Evolutionary conservation across 2,113 vertebrate genomes (phyloP).

Genomic region (Dinomys branickii): DNA sequence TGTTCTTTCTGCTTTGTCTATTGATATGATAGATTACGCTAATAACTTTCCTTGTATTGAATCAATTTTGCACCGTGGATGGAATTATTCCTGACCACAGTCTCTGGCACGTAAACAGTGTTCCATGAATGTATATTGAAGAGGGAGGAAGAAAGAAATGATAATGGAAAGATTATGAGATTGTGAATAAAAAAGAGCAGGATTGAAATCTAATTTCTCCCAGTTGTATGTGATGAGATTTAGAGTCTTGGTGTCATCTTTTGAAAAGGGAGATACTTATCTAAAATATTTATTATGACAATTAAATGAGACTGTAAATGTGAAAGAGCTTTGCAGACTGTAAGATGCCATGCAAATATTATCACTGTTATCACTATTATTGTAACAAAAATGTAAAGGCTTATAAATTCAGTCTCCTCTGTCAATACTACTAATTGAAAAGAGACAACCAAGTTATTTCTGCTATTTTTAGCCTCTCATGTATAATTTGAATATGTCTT

Average conservation of each 20-base stretch:
- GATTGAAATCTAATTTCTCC: slow-evolving; percentile 63
- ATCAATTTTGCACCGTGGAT: slow-evolving; percentile 36
- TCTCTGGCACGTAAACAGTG: slow-evolving; percentile 13
- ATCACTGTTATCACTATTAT: slow-evolving; percentile 18
- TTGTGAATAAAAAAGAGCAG: slow-evolving; percentile 52
- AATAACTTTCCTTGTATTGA: slow-evolving; percentile 65
- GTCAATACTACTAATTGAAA: slow-evolving; percentile 45
- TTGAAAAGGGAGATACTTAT: slow-evolving; percentile 55
- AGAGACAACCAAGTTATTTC: background rate
- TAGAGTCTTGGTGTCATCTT: slow-evolving; percentile 49
- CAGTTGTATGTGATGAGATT: slow-evolving; percentile 41
- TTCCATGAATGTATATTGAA: background rate
- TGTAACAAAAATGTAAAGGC: slow-evolving; percentile 21
- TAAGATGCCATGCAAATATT: slow-evolving; percentile 28
- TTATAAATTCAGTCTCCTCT: background rate
- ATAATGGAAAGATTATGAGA: background rate
- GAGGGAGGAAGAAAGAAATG: slow-evolving; percentile 20
- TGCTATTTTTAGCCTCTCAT: slow-evolving; percentile 42
- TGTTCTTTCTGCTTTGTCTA: slow-evolving; percentile 49
- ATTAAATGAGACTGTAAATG: slow-evolving; percentile 65
- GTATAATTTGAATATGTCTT: slow-evolving; percentile 31
- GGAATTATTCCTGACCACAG: slow-evolving; percentile 30
- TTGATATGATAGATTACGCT: slow-evolving; percentile 52
- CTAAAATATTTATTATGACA: slow-evolving; percentile 71
- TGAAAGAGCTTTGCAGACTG: slow-evolving; percentile 26